These are phyloP conservation scores for Thyatira batis DNA, from an alignment of 2,888 invertebrate genomes.

Conservation along the genomic window DNA sequence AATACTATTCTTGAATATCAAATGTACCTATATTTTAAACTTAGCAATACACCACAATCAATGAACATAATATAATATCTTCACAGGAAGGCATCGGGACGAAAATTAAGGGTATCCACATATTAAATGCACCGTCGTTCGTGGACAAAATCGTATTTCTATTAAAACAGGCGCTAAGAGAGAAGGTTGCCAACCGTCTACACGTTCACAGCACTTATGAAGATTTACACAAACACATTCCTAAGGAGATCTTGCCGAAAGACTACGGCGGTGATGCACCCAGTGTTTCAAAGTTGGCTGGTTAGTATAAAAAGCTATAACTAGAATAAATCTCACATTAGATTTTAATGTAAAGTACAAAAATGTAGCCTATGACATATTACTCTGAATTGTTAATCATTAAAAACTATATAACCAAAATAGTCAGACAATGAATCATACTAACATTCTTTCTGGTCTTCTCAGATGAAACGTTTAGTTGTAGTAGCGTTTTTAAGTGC, in stretches of 20 bases:
- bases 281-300: constrained; percentile 49
- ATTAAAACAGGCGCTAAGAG: constrained; percentile 64
- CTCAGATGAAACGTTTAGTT: too few species aligned
- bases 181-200: constrained; percentile 65
- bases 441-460: too few species aligned
- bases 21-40: too few species aligned
- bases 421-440: too few species aligned
- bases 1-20: too few species aligned
- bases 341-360: too few species aligned
- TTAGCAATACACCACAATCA: too few species aligned
- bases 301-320: constrained; percentile 37
- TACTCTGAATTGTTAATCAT: too few species aligned
- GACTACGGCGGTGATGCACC: constrained; percentile 66
- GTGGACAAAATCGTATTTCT: constrained; percentile 63
- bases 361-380: too few species aligned
- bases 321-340: too few species aligned
- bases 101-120: constrained; percentile 73
- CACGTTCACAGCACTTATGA: constrained; percentile 64
- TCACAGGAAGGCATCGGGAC: constrained; percentile 71
- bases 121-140: constrained; percentile 66
- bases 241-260: constrained; percentile 65
- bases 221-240: constrained; percentile 63
- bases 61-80: background rate
- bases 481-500: too few species aligned
- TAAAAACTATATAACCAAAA: too few species aligned